Base-by-base conservation (phyloP, 2,888 invertebrate species). In the Erynnis tages region DNA sequence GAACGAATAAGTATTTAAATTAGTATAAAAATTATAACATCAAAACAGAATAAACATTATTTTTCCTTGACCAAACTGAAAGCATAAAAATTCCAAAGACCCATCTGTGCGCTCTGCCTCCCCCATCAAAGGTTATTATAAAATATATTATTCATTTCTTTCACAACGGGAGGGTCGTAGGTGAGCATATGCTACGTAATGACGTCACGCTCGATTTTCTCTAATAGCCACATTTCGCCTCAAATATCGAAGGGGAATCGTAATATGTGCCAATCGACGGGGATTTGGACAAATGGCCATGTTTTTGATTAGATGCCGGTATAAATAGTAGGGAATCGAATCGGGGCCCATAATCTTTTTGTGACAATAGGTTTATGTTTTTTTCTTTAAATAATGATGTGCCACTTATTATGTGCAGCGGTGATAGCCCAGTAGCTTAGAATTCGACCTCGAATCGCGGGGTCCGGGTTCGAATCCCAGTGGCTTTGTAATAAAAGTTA, bases 121-220 rank as follows among this genome's bases (percentile, higher is more conserved):
- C n/a, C 11, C 41, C 10, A 29, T 29, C 5, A 17, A 7, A 29
- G 16, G 19, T 29, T 45, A 34, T 34, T 25, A 38, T 38, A 38
- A 40, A 40, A 40, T 48, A 48, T 48, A 48, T 48, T 40, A 43
- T 48, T 40, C 48, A 30, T 46, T 46, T 46, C 46, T 46, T 35
- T 48, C 50, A 50, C 52, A 54, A 55, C 44, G 25, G 50, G 48
- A 55, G 55, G 56, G 55, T 50, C 50, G 56, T 21, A 49, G 25
- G 49, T 53, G 55, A 62, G 60, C 78, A 77, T 76, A 76, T 77
- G 79, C 64, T 66, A 54, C 64, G 52, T 68, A 70, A 78, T 73
- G 74, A 69, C 70, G 68, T 70, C 72, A 73, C 70, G 65, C 63
- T 61, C 62, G 56, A 64, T 61, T 63, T 47, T 49, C 49, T 34